phyloP scores from a whole-genome alignment of 2,113 vertebrate species.

The Callipepla squamata region DNA sequence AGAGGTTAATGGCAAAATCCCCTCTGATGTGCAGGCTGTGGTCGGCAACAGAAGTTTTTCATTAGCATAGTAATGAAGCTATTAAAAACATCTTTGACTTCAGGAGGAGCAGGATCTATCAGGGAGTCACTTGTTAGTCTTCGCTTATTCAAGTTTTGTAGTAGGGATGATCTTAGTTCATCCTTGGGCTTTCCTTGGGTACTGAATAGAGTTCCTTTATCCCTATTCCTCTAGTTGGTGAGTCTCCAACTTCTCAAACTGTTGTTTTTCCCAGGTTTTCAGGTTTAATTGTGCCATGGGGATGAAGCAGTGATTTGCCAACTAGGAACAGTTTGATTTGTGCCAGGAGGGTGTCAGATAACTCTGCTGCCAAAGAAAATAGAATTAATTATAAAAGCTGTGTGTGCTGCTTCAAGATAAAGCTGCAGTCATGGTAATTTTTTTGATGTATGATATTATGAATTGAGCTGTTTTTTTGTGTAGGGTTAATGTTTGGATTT shows the following conservation, averaged over 20 bases:
- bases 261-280: background rate
- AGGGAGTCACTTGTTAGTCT: accelerated
- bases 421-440: background rate
- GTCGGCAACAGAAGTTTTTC: background rate
- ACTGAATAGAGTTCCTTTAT: background rate
- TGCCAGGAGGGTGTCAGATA: accelerated
- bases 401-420: background rate
- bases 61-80: background rate
- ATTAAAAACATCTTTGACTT: background rate
- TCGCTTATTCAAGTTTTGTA: background rate
- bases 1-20: background rate
- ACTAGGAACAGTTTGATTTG: accelerated
- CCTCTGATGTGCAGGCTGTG: background rate
- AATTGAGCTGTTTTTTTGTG: background rate
- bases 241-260: accelerated
- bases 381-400: background rate
- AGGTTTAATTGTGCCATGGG: accelerated
- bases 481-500: background rate
- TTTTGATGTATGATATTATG: background rate
- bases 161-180: background rate
- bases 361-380: background rate
- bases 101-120: background rate
- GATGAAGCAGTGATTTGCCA: background rate
- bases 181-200: background rate
- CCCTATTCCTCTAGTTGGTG: background rate